Conservation (phyloP, 2,888 invertebrate genomes). For the Unio delphinus region DNA sequence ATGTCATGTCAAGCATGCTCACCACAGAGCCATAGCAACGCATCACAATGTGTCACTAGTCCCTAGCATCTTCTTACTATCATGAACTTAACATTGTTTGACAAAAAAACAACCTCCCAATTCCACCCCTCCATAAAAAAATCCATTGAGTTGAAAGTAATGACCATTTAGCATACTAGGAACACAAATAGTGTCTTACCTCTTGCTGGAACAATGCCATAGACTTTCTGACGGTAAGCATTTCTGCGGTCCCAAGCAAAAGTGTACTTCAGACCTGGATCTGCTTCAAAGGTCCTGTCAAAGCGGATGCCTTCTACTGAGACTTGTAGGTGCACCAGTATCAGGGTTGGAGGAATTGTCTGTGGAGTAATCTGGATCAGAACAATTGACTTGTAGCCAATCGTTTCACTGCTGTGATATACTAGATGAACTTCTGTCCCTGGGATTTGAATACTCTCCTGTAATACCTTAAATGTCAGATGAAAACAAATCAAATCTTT, state of each 20-base stretch:
- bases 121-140: no score
- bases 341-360: constrained; percentile 60
- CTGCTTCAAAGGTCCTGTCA: constrained; percentile 94
- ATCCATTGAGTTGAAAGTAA: neutral
- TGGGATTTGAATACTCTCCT: constrained; percentile 94
- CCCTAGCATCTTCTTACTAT: no score
- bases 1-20: no score
- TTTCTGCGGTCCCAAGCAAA: constrained; percentile 99
- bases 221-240: constrained; percentile 97
- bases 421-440: constrained; percentile 94
- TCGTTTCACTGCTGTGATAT: constrained; percentile 95
- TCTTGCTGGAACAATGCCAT: constrained; percentile 94
- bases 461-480: constrained; percentile 82
- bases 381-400: constrained; percentile 94
- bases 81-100: no score
- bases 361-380: constrained; percentile 74
- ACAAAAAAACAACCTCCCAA: no score
- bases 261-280: constrained; percentile 93
- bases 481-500: neutral
- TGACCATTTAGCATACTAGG: neutral
- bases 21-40: no score
- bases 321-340: constrained; percentile 88
- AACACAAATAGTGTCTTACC: constrained; percentile 75
- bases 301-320: constrained; percentile 91
- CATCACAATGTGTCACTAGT: no score